A percentile compares a stretch with the other conserved stretches of the same genome.
These are phyloP conservation scores for Plutomurus gul DNA, from an alignment of 1,140 invertebrate species.

Conservation along the genomic window DNA sequence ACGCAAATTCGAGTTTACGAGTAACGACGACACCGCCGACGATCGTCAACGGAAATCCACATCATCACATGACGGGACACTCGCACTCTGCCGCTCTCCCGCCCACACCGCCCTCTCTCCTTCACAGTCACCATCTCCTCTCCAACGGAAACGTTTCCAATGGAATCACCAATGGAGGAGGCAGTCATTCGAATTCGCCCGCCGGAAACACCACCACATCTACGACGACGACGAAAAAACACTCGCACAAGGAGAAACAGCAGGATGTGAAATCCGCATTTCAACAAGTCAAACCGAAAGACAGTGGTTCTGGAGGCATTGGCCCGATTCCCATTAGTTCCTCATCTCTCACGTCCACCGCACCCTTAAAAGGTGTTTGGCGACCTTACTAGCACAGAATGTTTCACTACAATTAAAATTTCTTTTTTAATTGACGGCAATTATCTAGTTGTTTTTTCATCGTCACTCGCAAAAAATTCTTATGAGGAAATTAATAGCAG, in stretches of 20 bases:
- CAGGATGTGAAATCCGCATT: constrained; percentile 45
- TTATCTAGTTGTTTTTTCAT: too few species aligned
- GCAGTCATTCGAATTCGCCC: neutral
- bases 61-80: neutral
- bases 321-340: neutral
- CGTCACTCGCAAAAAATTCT: too few species aligned
- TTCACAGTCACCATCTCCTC: neutral
- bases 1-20: too few species aligned
- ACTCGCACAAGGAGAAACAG: neutral
- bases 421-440: too few species aligned
- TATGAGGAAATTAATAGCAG: too few species aligned
- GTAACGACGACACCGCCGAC: too few species aligned
- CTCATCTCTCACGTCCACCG: constrained; percentile 37
- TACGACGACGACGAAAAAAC: neutral
- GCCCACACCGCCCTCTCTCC: neutral
- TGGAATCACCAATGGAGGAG: neutral
- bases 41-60: neutral
- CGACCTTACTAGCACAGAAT: constrained; percentile 49
- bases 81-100: neutral
- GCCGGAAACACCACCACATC: too few species aligned
- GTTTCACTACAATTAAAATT: too few species aligned
- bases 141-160: neutral
- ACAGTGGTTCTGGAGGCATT: constrained; percentile 34
- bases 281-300: constrained; percentile 51
- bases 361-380: constrained; percentile 51